A percentile compares a stretch with the other conserved stretches of the same genome.
These are phyloP conservation scores for Penelope pileata DNA, from an alignment of 2,113 vertebrate species.

Conservation along the genomic window DNA sequence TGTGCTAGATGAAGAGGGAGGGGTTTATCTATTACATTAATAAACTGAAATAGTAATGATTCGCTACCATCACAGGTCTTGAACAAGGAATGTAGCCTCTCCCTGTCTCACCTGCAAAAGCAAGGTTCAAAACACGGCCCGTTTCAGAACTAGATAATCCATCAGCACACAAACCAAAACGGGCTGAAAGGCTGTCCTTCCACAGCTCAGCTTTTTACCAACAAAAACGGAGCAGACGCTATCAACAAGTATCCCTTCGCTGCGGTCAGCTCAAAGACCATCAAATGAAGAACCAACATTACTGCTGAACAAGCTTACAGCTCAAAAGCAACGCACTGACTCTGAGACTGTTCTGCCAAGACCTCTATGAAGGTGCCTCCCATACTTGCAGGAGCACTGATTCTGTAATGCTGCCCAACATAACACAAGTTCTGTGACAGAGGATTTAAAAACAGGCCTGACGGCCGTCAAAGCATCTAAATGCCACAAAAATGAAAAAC, in stretches of 20 bases:
- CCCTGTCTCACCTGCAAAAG: neutral
- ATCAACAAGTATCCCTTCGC: neutral
- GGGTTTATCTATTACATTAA: neutral
- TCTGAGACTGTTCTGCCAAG: neutral
- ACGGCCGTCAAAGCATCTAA: neutral
- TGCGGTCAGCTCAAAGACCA: neutral
- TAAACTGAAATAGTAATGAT: neutral
- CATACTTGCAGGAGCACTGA: fast-evolving
- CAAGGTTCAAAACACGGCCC: neutral
- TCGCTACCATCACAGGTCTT: neutral
- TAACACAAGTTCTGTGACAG: fast-evolving
- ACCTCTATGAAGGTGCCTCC: neutral
- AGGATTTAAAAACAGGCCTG: neutral
- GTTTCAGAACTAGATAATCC: neutral
- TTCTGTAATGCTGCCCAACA: fast-evolving
- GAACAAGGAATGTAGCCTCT: neutral
- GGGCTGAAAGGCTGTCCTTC: neutral
- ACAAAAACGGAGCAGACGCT: neutral
- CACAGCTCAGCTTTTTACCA: neutral
- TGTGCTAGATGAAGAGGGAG: neutral
- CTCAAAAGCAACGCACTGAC: neutral
- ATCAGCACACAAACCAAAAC: neutral
- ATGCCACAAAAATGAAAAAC: fast-evolving
- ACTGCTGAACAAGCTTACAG: neutral
- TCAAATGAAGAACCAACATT: neutral